A percentile compares a stretch with the other conserved stretches of the same genome.
phyloP scores from a whole-genome alignment of 2,888 invertebrate genomes.

The Myopa tessellatipennis region DNA sequence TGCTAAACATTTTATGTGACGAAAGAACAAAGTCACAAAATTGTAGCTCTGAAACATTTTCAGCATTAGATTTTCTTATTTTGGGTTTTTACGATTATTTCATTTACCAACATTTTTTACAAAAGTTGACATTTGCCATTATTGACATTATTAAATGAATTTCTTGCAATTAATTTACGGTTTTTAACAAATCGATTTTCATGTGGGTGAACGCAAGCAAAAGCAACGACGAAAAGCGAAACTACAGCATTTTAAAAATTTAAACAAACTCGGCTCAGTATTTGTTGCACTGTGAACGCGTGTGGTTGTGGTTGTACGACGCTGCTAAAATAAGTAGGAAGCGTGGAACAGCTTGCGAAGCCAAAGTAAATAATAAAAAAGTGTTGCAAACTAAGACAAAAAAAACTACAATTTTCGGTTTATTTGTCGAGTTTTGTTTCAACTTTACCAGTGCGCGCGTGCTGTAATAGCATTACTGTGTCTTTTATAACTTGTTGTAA shows the following conservation, averaged over 20 bases:
- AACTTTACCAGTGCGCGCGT: constrained; percentile 31
- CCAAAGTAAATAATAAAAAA: constrained; percentile 25
- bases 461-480: constrained; percentile 53
- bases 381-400: constrained; percentile 17
- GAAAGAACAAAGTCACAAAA: background rate
- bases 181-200: constrained; percentile 18
- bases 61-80: background rate
- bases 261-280: constrained; percentile 39
- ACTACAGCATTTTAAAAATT: background rate
- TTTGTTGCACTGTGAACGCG: constrained; percentile 42
- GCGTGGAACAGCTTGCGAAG: constrained; percentile 32
- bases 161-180: background rate
- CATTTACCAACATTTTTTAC: too few species aligned
- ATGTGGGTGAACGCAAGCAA: background rate
- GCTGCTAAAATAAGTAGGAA: background rate
- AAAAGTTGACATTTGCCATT: too few species aligned
- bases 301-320: constrained; percentile 33
- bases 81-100: background rate
- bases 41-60: constrained; percentile 16
- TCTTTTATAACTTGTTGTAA: background rate
- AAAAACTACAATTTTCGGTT: constrained; percentile 18
- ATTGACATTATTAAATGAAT: too few species aligned
- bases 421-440: constrained; percentile 22
- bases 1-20: constrained; percentile 10
- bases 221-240: background rate